Base-by-base conservation (phyloP, 2,113 vertebrate genomes). In the Ophthalmolycus amberensis region DNA sequence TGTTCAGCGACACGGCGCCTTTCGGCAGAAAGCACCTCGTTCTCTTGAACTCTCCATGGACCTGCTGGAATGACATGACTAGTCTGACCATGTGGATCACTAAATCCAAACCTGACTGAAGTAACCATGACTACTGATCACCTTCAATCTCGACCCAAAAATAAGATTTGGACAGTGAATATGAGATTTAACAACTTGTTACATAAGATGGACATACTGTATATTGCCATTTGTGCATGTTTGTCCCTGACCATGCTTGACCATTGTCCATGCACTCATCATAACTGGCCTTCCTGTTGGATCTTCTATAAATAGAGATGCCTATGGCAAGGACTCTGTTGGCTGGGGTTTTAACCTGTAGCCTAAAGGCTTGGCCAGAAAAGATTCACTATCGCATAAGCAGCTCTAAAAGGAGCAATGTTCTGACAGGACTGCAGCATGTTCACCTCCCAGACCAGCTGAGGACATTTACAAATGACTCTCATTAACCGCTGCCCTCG, bases 211-310 rank as follows among this genome's bases (percentile, higher is more conserved):
- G 22, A 46, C 6, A 25, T 52, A 52, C 34, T 6, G 34, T 34
- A 34, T 20, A 12, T 6, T 48, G 48, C 29, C n/a, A 50, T 54
- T 18, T 27, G 14, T 60, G 14, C 46, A 11, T 18, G 3, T 22
- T 84, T 66, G 37, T 59, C 75, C 63, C 52, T 82, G 71, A 82
- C 20, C 56, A 65, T 16, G 16, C 18, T 7, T 20, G 1, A 50
- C 48, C 48, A 20, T 14, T 20, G 14, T 42, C 40, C 25, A 37
- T 48, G 11, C 50, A 38, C 1, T 58, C 27, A 67, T 48, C n/a
- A 22, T 52, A 54, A 64, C 58, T 34, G 9, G 18, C 71, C 60
- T 56, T 42, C 14, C 11, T 48, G 12, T 50, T 56, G 29, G 38
- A 5, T 72, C 34, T 34, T 64, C 25, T 34, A 73, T 58, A 15